Conservation (phyloP, 2,888 invertebrate genomes). For the Mamestra brassicae region DNA sequence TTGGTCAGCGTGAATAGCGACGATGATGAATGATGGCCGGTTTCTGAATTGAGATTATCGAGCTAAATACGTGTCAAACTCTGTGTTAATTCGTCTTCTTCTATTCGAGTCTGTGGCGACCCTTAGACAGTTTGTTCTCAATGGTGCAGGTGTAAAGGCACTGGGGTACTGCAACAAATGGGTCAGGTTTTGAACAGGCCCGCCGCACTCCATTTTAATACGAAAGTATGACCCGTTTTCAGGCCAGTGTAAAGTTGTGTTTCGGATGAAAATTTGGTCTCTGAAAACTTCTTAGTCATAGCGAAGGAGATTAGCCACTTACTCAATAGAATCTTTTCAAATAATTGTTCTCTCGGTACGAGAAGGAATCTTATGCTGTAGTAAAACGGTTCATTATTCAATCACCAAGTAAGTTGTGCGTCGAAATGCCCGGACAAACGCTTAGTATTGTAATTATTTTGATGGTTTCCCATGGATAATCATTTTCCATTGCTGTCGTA, state of each 20-base stretch:
- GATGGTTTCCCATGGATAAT: slow-evolving; percentile 14
- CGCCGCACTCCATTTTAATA: background rate
- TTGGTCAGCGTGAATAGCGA: no score
- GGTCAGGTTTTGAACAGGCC: background rate
- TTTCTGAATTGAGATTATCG: no score
- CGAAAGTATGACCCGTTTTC: background rate
- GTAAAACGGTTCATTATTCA: background rate
- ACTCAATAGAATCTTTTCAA: background rate
- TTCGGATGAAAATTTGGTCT: no score
- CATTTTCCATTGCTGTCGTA: slow-evolving; percentile 32
- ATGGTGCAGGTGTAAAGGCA: no score
- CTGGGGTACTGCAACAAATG: no score
- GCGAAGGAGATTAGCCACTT: background rate
- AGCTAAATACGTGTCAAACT: no score
- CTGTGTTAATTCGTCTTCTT: no score
- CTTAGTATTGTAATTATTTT: slow-evolving; percentile 2
- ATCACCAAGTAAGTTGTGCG: background rate
- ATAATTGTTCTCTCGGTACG: background rate
- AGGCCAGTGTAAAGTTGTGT: no score
- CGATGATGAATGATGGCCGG: no score
- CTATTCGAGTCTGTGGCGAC: no score
- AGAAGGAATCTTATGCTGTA: background rate
- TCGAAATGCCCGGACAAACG: background rate
- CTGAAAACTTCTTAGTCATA: background rate
- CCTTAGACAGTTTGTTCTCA: no score